Percentiles rank a stretch among this genome's conserved stretches.
These are phyloP conservation scores for Cebus imitator DNA, from an alignment of 2,113 vertebrate genomes.

Conservation along the genomic window DNA sequence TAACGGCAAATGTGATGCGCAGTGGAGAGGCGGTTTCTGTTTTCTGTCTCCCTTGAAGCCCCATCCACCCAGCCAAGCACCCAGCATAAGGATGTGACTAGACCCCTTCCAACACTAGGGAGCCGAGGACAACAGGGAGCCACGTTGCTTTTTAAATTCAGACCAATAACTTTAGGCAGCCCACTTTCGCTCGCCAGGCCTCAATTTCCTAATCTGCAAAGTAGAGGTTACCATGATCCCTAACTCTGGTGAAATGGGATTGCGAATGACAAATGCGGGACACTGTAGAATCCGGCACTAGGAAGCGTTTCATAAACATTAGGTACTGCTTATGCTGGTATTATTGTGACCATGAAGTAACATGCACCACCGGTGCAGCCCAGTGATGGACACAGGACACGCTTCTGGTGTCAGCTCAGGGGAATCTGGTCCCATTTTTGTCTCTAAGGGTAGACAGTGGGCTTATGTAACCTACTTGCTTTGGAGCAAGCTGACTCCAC, in stretches of 20 bases:
- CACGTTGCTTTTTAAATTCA: neutral
- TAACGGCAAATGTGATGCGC: too few species aligned
- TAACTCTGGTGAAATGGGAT: too few species aligned
- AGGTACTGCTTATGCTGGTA: neutral
- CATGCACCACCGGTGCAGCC: accelerated
- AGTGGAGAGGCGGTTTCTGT: neutral
- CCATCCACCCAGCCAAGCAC: neutral
- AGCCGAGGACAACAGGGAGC: neutral
- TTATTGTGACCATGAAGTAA: neutral
- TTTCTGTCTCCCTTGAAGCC: neutral
- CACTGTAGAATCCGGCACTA: accelerated
- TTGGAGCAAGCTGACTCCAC: neutral
- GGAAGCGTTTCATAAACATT: accelerated
- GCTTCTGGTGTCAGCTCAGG: neutral
- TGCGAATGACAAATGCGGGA: accelerated
- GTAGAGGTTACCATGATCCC: neutral
- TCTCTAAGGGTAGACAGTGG: neutral
- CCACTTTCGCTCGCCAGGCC: neutral
- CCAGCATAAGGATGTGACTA: neutral
- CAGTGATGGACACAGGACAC: neutral
- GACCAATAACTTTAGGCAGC: neutral
- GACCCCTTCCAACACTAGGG: neutral
- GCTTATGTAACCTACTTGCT: accelerated
- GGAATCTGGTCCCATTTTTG: neutral
- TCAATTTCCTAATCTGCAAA: neutral